Base-by-base conservation (phyloP, 1,140 invertebrate species). In the Tyrophagus putrescentiae region DNA sequence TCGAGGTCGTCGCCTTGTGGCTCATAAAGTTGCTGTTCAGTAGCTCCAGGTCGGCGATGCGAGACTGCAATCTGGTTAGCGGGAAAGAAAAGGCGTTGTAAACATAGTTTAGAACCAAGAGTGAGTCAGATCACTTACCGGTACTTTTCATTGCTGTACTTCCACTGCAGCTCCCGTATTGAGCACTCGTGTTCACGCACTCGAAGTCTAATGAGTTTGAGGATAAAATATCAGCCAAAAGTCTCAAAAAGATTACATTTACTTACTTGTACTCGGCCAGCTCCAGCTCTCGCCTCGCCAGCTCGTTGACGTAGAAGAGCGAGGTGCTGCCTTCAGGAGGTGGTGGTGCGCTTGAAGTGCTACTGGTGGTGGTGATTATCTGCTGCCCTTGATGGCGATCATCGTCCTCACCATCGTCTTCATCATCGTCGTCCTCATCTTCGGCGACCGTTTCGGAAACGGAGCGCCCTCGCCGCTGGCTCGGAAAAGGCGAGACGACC, bases 251-350 rank as follows among this genome's bases (percentile, higher is more conserved):
- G n/a, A n/a, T n/a, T n/a, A n/a, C n/a, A n/a, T n/a, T n/a, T n/a
- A n/a, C n/a, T n/a, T n/a, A n/a, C n/a, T n/a, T n/a, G n/a, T n/a
- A 23, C 6, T 63, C 62, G 11, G 44, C 50, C 3, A 63, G 31
- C 56, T 63, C 62, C 3, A 63, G 44, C 25, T 63, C 62, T 60
- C 60, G 60, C 16, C 62, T 27, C 18, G 62, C 57, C 23, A 63
- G 39, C 45, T 63, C 62, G 32, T 63, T 63, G 11, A 33, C 48
- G 57, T 63, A 61, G 23, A 61, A 63, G 29, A 63, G 25, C 5
- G 62, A 63, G 3, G 36, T 29, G 1, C 39, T 29, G 27, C 31
- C 11, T 16, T 31, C 23, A 23, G 7, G 25, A 4, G 16, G 11
- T 2, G 16, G 27, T 3, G 57, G 50, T 29, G 36, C n/a, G 5